Evolutionary conservation across 2,888 invertebrate species (phyloP), one percentile per base, ranked within the genome.

Genomic region (Phrixothrix hirtus): DNA sequence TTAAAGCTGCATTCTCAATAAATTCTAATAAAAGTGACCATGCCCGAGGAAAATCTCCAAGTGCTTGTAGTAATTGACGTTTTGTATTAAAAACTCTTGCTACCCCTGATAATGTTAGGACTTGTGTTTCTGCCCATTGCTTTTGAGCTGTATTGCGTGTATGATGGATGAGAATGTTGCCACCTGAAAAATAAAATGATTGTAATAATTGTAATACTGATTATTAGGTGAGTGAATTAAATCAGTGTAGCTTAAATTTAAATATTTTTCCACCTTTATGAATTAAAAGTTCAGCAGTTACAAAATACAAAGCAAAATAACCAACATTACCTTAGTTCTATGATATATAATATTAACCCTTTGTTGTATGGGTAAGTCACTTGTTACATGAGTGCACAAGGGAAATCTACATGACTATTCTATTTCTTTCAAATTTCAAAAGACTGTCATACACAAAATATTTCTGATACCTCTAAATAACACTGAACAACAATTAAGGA

Each of bases 111-210:
- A 95, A 75, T 0, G 93, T 92, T 54, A 94, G 75, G 27, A 92
- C 95, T 81, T 95, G 93, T 0, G 98, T 98, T 77, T 98, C 97
- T 0, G 97, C 95, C 97, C 97, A 98, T 70, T 98, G 98, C 68
- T 98, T 98, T 75, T 96, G 95, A 36, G 97, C 97, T 0, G 99
- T 99, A 75, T 99, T 98, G 50, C 99, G 83, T 1, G 97, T 94
- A 77, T 99, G 99, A 76, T 99, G 99, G 65, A 99, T 97, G 2
- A 98, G 81, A 61, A 98, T 95, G 70, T 95, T 95, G 50, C 89
- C 93, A 32, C 92, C 59, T 57, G 36, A 3, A 44, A 52, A 25
- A n/a, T 21, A 10, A 21, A 25, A 25, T 10, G 1, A 3, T 10
- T 10, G 4, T 5, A 21, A 21, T 3, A 21, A 21, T 5, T 21